These are phyloP conservation scores for Rhimphoctona megacephalus DNA, from an alignment of 2,888 invertebrate species.

Conservation along the genomic window DNA sequence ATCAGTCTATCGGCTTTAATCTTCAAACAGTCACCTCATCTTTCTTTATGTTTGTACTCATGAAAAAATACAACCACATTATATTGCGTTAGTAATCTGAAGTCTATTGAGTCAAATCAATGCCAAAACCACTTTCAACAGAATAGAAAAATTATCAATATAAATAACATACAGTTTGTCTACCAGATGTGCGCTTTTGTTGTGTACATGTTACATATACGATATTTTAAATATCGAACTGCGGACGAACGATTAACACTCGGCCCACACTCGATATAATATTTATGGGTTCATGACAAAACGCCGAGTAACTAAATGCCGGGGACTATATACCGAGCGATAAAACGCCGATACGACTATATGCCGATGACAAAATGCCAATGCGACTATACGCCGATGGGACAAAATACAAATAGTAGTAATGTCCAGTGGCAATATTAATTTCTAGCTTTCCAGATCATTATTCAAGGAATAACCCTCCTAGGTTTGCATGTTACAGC, in stretches of 20 bases:
- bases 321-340: too few species aligned
- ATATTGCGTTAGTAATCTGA: not conserved
- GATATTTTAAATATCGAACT: slow-evolving; percentile 3
- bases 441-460: too few species aligned
- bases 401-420: too few species aligned
- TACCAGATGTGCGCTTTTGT: not conserved
- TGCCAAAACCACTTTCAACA: not conserved
- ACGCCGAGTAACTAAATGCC: too few species aligned
- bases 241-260: slow-evolving; percentile 15
- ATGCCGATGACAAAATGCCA: too few species aligned
- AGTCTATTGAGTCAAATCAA: not conserved
- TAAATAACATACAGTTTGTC: not conserved
- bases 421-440: too few species aligned
- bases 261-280: not conserved
- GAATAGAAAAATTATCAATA: not conserved
- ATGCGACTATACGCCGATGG: too few species aligned
- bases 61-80: not conserved
- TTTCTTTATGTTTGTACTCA: not conserved
- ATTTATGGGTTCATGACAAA: too few species aligned
- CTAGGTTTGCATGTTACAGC: too few species aligned
- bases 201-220: not conserved
- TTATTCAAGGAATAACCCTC: too few species aligned
- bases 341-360: too few species aligned
- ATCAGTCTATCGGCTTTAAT: slow-evolving; percentile 29
- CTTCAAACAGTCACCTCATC: not conserved